Evolutionary conservation across 2,888 invertebrate genomes (phyloP).

Genomic region (Agrotis puta): DNA sequence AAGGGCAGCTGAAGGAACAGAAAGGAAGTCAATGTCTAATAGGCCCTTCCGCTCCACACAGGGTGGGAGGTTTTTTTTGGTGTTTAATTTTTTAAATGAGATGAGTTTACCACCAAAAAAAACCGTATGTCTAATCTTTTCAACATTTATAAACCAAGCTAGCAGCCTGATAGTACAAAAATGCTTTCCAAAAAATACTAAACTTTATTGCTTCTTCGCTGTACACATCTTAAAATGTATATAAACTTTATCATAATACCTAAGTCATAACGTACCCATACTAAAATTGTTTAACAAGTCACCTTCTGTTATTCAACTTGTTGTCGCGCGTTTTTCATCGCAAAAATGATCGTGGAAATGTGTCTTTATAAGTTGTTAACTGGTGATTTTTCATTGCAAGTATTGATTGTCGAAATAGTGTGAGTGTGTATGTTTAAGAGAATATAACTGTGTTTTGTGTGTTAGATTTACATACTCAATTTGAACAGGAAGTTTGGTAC

Average conservation of each 20-base stretch:
- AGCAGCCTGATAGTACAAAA: too few relatives aligned
- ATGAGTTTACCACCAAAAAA: too few relatives aligned
- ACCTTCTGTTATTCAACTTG: not conserved
- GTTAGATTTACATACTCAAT: slow-evolving; percentile 1
- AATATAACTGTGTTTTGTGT: slow-evolving; percentile 1
- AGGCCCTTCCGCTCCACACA: too few relatives aligned
- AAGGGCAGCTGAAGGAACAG: too few relatives aligned
- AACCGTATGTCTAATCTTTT: too few relatives aligned
- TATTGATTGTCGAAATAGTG: slow-evolving; percentile 39
- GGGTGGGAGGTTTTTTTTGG: too few relatives aligned
- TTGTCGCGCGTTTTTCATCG: not conserved
- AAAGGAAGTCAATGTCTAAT: too few relatives aligned
- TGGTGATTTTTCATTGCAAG: slow-evolving; percentile 35
- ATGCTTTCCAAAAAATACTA: not conserved
- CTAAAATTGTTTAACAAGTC: not conserved
- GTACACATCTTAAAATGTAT: not conserved
- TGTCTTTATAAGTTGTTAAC: slow-evolving; percentile 10
- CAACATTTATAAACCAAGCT: too few relatives aligned
- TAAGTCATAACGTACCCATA: not conserved
- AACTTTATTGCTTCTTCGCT: not conserved
- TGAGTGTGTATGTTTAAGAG: not conserved
- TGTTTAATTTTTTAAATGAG: too few relatives aligned
- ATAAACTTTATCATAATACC: too few relatives aligned
- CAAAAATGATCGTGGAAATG: slow-evolving; percentile 4
- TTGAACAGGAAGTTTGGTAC: not conserved